Evolutionary conservation across 2,888 invertebrate genomes (phyloP), one percentile per base, ranked within the genome.

Genomic region (Sminthurinus aureus): DNA sequence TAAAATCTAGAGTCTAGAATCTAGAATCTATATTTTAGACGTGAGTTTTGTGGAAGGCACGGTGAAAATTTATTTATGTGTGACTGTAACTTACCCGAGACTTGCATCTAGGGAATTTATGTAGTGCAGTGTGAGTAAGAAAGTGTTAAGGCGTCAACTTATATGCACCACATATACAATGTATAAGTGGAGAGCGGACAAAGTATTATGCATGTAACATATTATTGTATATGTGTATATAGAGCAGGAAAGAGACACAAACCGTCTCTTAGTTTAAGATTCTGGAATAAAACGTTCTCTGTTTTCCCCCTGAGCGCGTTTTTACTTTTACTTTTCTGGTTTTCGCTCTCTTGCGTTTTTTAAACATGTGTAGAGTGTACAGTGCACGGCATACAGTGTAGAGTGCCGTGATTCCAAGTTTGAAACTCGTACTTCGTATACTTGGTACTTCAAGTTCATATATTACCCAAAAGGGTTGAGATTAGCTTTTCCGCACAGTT

Each of bases 91-190:
- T 79, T 50, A 51, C 51, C 20, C 79, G 69, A 52, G 13, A 76
- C 80, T 80, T 80, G 80, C 80, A 80, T 80, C 80, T 20, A 52
- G 73, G 80, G 80, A 73, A 80, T 80, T 80, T 80, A 80, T 80
- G 71, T 71, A 69, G 51, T 80, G 71, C 80, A 22, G 50, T 73
- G 1, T 38, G 38, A 38, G 3, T 38, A 38, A 38, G 38, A 20
- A 80, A 80, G 80, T 80, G 80, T 52, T 24, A 71, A 22, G 71
- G 24, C 26, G 24, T 24, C 22, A 24, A 24, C 24, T 11, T 67
- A 38, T 38, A 38, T 38, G 38, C 6, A 38, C 1, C 38, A 38
- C 6, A 6, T 38, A 38, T 38, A 6, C n/a, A n/a, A n/a, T 38
- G 38, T 38, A 38, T 38, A 38, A 24, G 9, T 22, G 66, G 78